Conservation (phyloP, 2,797 vertebrate species). For the Rhinophrynus dorsalis region DNA sequence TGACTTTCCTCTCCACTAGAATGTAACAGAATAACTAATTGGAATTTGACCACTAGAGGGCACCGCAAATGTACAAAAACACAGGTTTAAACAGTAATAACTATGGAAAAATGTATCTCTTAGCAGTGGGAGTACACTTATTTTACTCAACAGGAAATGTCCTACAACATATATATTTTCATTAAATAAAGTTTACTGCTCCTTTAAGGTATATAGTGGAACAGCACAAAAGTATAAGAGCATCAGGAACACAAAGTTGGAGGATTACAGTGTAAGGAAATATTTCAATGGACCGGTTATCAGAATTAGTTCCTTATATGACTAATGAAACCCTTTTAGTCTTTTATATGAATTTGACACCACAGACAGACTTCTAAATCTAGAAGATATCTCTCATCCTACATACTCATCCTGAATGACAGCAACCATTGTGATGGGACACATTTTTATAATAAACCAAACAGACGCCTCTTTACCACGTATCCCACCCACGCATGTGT, state of each 20-base stretch:
- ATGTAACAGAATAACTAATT: no score
- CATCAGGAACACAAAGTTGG: background rate
- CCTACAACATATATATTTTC: no score
- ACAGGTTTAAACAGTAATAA: no score
- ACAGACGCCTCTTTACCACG: background rate
- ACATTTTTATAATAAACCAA: conserved; percentile 19
- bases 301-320: background rate
- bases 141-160: no score
- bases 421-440: conserved; percentile 20
- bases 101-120: no score
- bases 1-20: no score
- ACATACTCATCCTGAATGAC: conserved; percentile 17
- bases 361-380: conserved; percentile 13
- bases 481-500: conserved; percentile 4
- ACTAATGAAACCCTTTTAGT: conserved; percentile 28
- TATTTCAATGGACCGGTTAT: background rate
- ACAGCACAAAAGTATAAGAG: no score
- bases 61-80: no score
- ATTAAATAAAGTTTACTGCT: no score
- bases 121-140: no score
- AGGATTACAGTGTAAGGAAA: background rate
- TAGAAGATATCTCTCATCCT: conserved; percentile 18
- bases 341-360: conserved; percentile 26
- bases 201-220: no score
- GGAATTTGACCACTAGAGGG: no score